Evolutionary conservation across 2,888 invertebrate species (phyloP), one percentile per base, ranked within the genome.

Genomic region (Merodon equestris): DNA sequence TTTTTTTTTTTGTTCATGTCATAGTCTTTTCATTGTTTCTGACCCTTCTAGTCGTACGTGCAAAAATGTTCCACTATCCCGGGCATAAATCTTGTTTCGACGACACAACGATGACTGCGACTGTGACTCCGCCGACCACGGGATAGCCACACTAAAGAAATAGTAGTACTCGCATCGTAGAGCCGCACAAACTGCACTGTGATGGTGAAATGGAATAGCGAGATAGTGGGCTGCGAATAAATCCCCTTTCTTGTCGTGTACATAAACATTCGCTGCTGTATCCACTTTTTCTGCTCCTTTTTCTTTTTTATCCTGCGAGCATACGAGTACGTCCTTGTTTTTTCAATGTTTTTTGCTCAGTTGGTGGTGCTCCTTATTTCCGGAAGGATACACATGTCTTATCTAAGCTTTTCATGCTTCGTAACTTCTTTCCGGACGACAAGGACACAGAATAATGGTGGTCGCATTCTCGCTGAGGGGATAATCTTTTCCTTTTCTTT

Each of bases 351-450:
- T 48, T 53, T 42, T 42, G 9, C 9, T 42, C 15, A 12, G 5
- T 17, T 51, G n/a, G 58, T 9, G 40, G 14, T 48, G 51, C 68
- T 60, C 79, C 73, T 79, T 74, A 54, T 79, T 79, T 79, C 79
- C 79, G 79, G 79, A 79, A 79, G 79, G 79, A 79, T 79, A 79
- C 79, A 79, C 79, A 79, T 79, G 79, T 79, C 79, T 79, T 79
- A 79, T 79, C 79, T 74, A 70, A 79, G 79, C 79, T 79, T 79
- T 79, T 79, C 70, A 79, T 74, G 79, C 74, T 79, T 56, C 64
- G 74, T 74, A 79, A 74, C 64, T 79, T 79, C 60, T 74, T 79
- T 27, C 70, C 38, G 14, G 74, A 68, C 50, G 68, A 73, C 61
- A 57, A 58, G 53, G 63, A 71, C 13, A 42, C 42, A 48, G 19